Base-by-base conservation (phyloP, 2,888 invertebrate species). In the Aspidiotus destructor region DNA sequence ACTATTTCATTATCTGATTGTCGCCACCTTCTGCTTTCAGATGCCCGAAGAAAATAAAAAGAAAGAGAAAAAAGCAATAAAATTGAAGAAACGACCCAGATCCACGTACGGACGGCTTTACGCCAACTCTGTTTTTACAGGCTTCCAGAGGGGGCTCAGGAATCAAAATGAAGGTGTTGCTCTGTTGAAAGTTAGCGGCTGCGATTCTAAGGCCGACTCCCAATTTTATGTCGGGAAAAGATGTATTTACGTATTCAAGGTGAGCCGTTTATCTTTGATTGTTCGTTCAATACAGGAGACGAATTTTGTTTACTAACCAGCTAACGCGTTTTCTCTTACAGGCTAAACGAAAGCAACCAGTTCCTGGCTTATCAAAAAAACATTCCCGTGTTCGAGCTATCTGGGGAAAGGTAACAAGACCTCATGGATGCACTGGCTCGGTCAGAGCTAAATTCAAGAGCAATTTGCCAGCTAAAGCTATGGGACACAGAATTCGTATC, bases 151-250 rank as follows among this genome's bases (percentile, higher is more conserved):
- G 75, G 97, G 98, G 72, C 85, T 95, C 72, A 87, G 98, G 73
- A 98, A 97, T 79, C 99, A 99, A 80, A 92, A 94, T 76, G 98
- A 98, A 81, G 92, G 92, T 81, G 97, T 96, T 70, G 91, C 98
- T 28, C 85, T 99, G 28, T 81, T 99, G 71, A 95, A 92, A 82
- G 87, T 99, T 74, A 98, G 99, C 76, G 98, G 97, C 44, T 87
- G 93, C 60, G 83, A 83, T 71, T 80, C 82, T 64, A 89, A 90
- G 75, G 77, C 82, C 10, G 92, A 93, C 73, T 91, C 94, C 28
- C 81, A 84, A 73, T 99, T 93, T 80, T 99, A 99, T 74, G 83
- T 96, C 71, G 99, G 99, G 77, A 99, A 99, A 80, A 87, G 89
- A 74, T 96, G 95, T 76, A 96, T 93, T 67, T 99, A 89, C 78